These are phyloP conservation scores for Pyrrhia umbra DNA, from an alignment of 2,888 invertebrate genomes.

Conservation along the genomic window DNA sequence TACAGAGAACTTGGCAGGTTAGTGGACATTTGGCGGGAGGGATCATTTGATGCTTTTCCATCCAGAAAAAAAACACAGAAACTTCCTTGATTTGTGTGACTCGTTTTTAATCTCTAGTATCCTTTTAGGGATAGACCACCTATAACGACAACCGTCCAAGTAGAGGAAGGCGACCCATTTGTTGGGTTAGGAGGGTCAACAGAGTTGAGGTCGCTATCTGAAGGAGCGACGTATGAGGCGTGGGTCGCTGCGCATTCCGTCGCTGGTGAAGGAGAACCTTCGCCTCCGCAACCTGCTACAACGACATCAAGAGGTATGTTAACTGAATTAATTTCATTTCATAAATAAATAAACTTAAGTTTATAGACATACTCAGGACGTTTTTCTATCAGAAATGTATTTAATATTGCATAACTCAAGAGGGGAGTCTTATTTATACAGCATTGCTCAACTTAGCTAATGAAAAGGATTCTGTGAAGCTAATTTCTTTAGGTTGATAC, in stretches of 20 bases:
- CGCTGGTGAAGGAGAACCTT: constrained; percentile 95
- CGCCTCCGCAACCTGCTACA: constrained; percentile 93
- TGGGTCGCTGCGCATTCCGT: constrained; percentile 96
- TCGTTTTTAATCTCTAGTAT: neutral
- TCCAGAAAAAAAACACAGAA: neutral
- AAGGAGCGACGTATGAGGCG: constrained; percentile 95
- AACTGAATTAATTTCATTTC: neutral
- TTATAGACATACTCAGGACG: no score
- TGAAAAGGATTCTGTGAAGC: no score
- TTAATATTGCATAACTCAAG: no score
- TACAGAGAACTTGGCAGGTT: constrained; percentile 93
- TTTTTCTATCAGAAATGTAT: no score
- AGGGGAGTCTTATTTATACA: no score
- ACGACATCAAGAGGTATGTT: constrained; percentile 92
- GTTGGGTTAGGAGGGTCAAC: constrained; percentile 89
- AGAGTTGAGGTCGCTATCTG: constrained; percentile 92
- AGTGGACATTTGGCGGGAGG: no score
- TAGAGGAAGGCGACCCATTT: constrained; percentile 78
- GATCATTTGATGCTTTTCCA: no score
- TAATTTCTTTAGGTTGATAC: no score
- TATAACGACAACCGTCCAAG: constrained; percentile 84
- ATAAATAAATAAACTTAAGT: no score
- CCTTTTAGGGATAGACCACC: constrained; percentile 83
- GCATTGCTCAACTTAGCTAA: no score
- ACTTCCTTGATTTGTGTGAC: neutral